These are phyloP conservation scores for Desmophyllum pertusum DNA, from an alignment of 92 coral and sea anemone genomes.

Conservation along the genomic window DNA sequence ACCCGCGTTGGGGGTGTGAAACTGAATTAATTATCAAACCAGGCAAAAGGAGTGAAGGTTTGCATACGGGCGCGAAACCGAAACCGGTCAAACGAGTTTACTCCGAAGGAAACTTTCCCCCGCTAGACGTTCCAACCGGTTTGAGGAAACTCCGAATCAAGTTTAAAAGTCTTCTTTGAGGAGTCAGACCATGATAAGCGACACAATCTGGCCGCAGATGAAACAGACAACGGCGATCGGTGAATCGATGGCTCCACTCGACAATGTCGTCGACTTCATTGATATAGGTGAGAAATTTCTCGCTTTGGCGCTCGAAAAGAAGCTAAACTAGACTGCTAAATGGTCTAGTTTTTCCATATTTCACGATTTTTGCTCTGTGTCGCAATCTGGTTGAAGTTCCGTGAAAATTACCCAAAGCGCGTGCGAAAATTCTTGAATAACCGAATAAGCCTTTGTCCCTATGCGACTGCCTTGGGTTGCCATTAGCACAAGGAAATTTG, in stretches of 20 bases:
- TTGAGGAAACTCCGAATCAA: conserved; percentile 12
- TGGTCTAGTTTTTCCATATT: not conserved
- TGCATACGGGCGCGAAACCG: conserved; percentile 29
- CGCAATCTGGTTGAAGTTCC: not conserved
- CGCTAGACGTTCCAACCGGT: conserved; percentile 26
- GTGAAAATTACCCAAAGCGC: not conserved
- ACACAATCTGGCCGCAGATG: conserved; percentile 30
- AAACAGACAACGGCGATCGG: not conserved
- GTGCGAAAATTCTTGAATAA: conserved; percentile 1
- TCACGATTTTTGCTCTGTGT: not conserved
- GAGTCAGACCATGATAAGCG: conserved; percentile 27
- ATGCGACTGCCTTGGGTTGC: not conserved
- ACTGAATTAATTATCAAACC: conserved; percentile 34
- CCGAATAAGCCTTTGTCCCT: not conserved
- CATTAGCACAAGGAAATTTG: conserved; percentile 30
- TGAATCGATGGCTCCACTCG: conserved; percentile 5
- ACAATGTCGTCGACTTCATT: conserved; percentile 19
- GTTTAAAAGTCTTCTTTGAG: conserved; percentile 11
- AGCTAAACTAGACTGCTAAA: not conserved
- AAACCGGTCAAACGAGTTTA: conserved; percentile 58
- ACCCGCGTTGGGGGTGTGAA: not conserved
- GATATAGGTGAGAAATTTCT: conserved; percentile 27
- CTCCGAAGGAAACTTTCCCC: conserved; percentile 23
- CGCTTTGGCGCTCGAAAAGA: conserved; percentile 10
- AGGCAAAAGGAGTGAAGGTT: not conserved